Base-by-base conservation (phyloP, 2,797 vertebrate genomes). In the Dipus sagitta region DNA sequence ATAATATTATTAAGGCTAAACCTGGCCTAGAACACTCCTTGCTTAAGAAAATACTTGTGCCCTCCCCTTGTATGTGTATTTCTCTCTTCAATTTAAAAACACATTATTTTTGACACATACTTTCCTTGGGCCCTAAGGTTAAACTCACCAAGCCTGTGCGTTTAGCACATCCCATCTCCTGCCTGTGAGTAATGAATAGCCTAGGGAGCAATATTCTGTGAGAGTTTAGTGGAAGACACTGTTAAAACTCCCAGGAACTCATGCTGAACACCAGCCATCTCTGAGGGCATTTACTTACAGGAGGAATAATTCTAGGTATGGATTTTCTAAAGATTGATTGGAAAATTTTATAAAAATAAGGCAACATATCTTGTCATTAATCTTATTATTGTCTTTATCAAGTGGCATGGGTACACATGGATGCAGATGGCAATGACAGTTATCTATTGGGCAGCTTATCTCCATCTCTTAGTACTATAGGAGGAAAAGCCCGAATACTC, bases 331-430 rank as follows among this genome's bases (percentile, higher is more conserved):
- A 47, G 42, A 23, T 23, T 74, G 20, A 18, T 92, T 77, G 30
- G 0, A 86, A 92, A 32, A 6, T 14, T 87, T 93, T 70, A 88
- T n/a, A 62, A 91, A 85, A 81, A 83, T 17, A 80, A 23, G 34
- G 28, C 20, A 62, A 54, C 60, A 23, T 91, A 24, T 42, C 17
- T 7, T 54, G 11, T 62, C 2, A 75, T 62, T 70, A 58, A 60
- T 52, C 71, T 88, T 84, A 58, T 86, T 64, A 64, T 60, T 74
- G 65, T 42, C 80, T 90, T 86, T 71, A 92, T 92, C 83, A 91
- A 86, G 38, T 78, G 52, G 65, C 21, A 24, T 54, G 52, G 30
- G 58, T 42, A 80, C 4, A 6, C 6, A 30, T 2, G 10, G 17
- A 5, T 42, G 54, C 11, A 62, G 11, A 84, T 62, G 24, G 9